These are phyloP conservation scores for Hemistola chrysoprasaria DNA, from an alignment of 2,888 invertebrate genomes.

Conservation along the genomic window DNA sequence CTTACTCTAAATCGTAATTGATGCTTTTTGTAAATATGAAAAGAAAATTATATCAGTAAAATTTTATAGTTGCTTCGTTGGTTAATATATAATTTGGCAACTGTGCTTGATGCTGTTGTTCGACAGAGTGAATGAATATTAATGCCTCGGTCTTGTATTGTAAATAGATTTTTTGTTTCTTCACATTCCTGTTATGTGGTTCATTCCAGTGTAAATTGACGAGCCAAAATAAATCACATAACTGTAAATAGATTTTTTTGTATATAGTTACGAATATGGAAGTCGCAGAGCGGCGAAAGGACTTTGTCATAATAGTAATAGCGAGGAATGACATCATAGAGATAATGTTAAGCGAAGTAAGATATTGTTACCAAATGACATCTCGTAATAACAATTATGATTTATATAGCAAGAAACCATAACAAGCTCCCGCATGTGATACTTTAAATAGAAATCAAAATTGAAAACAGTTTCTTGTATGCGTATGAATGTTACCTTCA, in stretches of 20 bases:
- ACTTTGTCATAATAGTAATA: conserved; percentile 45
- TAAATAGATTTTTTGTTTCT: conserved; percentile 62
- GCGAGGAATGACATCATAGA: conserved; percentile 51
- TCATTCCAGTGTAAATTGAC: conserved; percentile 70
- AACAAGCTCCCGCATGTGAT: conserved; percentile 42
- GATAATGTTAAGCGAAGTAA: conserved; percentile 48
- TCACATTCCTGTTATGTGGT: conserved; percentile 76
- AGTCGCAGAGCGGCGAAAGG: conserved; percentile 71
- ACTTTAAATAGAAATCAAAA: conserved; percentile 36
- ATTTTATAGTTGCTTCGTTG: conserved; percentile 58
- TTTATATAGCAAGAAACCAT: conserved; percentile 34
- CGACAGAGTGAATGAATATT: conserved; percentile 32
- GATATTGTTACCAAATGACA: conserved; percentile 65
- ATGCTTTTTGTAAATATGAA: conserved; percentile 61
- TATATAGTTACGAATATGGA: conserved; percentile 69
- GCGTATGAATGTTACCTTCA: conserved; percentile 36
- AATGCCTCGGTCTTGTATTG: conserved; percentile 48
- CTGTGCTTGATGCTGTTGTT: conserved; percentile 66
- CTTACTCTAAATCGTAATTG: conserved; percentile 52
- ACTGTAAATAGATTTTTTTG: conserved; percentile 74
- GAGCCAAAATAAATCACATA: conserved; percentile 66
- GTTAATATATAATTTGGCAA: conserved; percentile 53
- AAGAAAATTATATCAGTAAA: conserved; percentile 52
- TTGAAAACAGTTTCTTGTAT: conserved; percentile 26
- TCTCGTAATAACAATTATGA: conserved; percentile 40